Base-by-base conservation (phyloP, 1,140 invertebrate species). In the Berghia stephanieae region DNA sequence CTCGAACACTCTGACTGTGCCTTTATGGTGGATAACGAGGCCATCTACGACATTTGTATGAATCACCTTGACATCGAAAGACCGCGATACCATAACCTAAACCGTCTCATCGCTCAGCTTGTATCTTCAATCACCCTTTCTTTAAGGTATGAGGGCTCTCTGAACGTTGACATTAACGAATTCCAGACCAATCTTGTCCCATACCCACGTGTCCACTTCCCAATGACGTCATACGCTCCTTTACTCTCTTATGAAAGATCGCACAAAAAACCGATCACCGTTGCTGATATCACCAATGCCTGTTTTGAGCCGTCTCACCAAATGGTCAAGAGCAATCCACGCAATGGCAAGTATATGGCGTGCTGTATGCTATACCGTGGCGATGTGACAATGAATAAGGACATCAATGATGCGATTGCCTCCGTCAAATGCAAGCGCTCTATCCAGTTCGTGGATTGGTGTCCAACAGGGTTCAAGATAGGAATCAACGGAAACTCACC, bases 21-120 rank as follows among this genome's bases (percentile, higher is more conserved):
- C 70, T 88, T 88, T 81, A 87, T 89, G 91, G 85, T 88, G 72
- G 87, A 96, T 90, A 96, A 93, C 87, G 95, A 96, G 88, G 95
- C 95, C 80, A 96, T 96, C 85, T 97, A 96, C 83, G 95, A 97
- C 87, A 96, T 97, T 88, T 97, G 96, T 90, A 92, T 94, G 1
- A 91, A 93, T 72, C 92, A 91, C 71, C 87, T 95, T 34, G 93
- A 94, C 81, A 93, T 94, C 2, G 91, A 92, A 2, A 89, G 93
- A 38, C 94, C 95, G 8, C 95, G 94, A 1, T 88, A 87, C 81
- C 83, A 79, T 34, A 89, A 89, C 79, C 78, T 89, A 27, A 89
- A 89, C 79, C 80, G 88, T 40, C 78, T 90, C 24, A 85, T 90
- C 66, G 86, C 85, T 66, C 89, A 91, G 88, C 93, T 93, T 82